Evolutionary conservation across 2,113 vertebrate genomes (phyloP).

Genomic region (Mormyrus lacerda): DNA sequence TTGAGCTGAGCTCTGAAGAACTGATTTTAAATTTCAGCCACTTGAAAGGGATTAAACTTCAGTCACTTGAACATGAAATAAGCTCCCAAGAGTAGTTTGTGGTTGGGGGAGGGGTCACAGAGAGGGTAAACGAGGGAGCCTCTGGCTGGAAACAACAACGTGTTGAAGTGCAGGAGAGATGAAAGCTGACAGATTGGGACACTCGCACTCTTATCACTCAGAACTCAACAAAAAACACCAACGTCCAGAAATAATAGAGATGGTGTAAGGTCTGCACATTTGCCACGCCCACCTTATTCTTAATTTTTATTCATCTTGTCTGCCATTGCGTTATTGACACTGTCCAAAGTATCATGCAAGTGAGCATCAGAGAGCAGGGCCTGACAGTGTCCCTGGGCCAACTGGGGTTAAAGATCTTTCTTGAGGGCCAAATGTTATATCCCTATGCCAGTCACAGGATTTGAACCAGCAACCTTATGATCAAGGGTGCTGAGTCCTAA

Average conservation of each 20-base stretch:
- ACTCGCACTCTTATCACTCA: slow-evolving; percentile 35
- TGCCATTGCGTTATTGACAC: background rate
- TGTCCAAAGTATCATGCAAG: background rate
- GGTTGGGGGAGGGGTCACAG: slow-evolving; percentile 24
- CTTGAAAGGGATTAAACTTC: slow-evolving; percentile 18
- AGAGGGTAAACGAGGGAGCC: slow-evolving; percentile 26
- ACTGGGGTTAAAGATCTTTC: background rate
- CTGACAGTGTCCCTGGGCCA: background rate
- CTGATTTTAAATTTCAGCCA: background rate
- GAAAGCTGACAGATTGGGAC: slow-evolving; percentile 45
- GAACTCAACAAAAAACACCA: background rate
- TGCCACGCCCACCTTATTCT: background rate
- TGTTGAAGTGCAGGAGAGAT: slow-evolving; percentile 37
- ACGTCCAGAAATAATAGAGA: slow-evolving; percentile 22
- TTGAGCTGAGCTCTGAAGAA: background rate
- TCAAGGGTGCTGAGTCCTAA: background rate
- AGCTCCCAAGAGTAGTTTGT: slow-evolving; percentile 20
- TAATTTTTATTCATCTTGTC: background rate
- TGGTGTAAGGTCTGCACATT: slow-evolving; percentile 11
- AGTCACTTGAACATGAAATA: slow-evolving; percentile 24
- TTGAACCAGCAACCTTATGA: background rate
- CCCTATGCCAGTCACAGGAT: background rate
- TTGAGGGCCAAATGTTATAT: background rate
- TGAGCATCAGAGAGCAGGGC: background rate
- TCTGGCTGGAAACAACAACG: background rate